These are phyloP conservation scores for Campoplex capitator DNA, from an alignment of 2,888 invertebrate species.

Conservation along the genomic window DNA sequence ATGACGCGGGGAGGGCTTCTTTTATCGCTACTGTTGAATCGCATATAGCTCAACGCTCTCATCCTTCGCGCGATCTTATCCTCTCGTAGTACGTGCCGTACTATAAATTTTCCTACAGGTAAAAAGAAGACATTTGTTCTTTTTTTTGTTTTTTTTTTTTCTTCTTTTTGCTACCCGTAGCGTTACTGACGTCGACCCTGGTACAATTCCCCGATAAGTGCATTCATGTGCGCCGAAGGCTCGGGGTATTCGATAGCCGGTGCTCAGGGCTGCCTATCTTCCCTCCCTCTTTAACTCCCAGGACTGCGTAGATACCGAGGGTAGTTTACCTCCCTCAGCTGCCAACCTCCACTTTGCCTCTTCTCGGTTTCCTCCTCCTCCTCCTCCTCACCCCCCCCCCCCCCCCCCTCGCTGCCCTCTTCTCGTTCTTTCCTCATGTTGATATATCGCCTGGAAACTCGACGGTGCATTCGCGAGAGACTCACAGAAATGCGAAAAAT, in stretches of 20 bases:
- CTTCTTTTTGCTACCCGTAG: conserved; percentile 10
- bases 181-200: conserved; percentile 10
- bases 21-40: conserved; percentile 55
- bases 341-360: background rate
- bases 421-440: conserved; percentile 5
- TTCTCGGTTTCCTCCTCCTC: conserved; percentile 23
- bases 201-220: conserved; percentile 73
- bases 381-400: too few relatives aligned
- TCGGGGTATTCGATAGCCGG: conserved; percentile 63
- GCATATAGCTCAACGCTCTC: conserved; percentile 36
- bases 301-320: conserved; percentile 45
- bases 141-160: too few relatives aligned
- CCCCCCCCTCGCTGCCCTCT: background rate
- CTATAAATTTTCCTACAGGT: conserved; percentile 58
- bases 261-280: conserved; percentile 48
- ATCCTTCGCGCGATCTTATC: background rate
- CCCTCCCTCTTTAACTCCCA: conserved; percentile 56
- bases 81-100: conserved; percentile 28
- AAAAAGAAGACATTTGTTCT: background rate
- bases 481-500: conserved; percentile 78
- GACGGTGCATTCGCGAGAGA: conserved; percentile 70
- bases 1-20: conserved; percentile 18
- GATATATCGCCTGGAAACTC: conserved; percentile 46
- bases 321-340: conserved; percentile 39
- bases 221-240: conserved; percentile 75